Percentiles rank a stretch among this genome's conserved stretches.
Evolutionary conservation across 2,113 vertebrate species (phyloP).

Genomic region (Misgurnus anguillicaudatus): DNA sequence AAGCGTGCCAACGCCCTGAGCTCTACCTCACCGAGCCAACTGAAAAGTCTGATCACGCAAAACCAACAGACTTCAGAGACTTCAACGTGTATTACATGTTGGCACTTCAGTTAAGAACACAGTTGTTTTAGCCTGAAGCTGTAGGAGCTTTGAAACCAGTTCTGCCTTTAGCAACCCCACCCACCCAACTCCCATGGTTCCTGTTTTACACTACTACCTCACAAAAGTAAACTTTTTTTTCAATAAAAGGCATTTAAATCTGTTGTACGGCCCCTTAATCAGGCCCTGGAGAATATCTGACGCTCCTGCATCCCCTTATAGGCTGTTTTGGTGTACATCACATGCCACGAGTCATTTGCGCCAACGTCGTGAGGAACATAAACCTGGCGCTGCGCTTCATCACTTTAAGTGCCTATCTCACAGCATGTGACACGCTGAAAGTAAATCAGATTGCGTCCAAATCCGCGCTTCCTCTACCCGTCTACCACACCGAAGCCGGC

Average conservation of each 20-base stretch:
- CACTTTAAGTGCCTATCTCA: constrained; percentile 65
- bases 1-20: neutral
- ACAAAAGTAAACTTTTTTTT: constrained; percentile 38
- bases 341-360: constrained; percentile 53
- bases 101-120: constrained; percentile 39
- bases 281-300: constrained; percentile 44
- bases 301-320: constrained; percentile 31
- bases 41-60: constrained; percentile 20
- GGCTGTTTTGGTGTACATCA: constrained; percentile 59
- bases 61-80: constrained; percentile 16
- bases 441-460: constrained; percentile 67
- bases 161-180: constrained; percentile 35
- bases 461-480: constrained; percentile 54
- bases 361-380: constrained; percentile 55
- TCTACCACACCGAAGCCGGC: neutral
- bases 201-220: constrained; percentile 33
- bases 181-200: constrained; percentile 30
- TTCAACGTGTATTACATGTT: constrained; percentile 18
- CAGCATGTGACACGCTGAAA: constrained; percentile 43
- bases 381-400: constrained; percentile 65
- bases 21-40: constrained; percentile 20
- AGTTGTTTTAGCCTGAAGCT: constrained; percentile 44
- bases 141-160: constrained; percentile 37
- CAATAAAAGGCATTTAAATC: constrained; percentile 49
- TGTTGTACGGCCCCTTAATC: constrained; percentile 45